Evolutionary conservation across 2,797 vertebrate genomes (phyloP), one percentile per base, ranked within the genome.

Genomic region (Trachops cirrhosus): DNA sequence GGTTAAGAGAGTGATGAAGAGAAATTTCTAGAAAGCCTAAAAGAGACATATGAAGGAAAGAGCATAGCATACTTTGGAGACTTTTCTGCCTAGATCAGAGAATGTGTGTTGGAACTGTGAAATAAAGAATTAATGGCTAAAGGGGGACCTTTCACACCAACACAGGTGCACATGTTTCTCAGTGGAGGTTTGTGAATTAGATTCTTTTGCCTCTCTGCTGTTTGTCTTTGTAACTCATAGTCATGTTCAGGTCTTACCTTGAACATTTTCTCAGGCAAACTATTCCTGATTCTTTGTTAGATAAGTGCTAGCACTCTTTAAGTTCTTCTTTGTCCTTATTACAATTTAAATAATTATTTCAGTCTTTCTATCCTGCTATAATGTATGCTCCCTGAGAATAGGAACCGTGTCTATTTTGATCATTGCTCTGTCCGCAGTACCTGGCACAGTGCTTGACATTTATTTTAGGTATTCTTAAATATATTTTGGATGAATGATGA

Each of bases 401-500:
- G 52, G 64, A 93, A 48, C 71, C 5, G 0, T 24, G n/a, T 48
- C 44, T 85, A 15, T 88, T 67, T 83, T 93, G 64, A 39, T 48
- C 29, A 18, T 48, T 68, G 54, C 41, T 74, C 26, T 64, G 6
- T 48, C 14, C 1, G 2, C 14, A 87, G 57, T 19, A 54, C 44
- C 29, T 88, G 39, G 44, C 21, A 62, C 21, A 57, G 50, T 64
- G 22, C 74, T 84, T 54, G 15, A 62, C 39, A 24, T 2, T 46
- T 34, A 74, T 18, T 88, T 84, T 86, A 68, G 18, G 32, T 83
- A 34, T 88, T 84, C 48, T 70, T 79, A 34, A 95, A 32, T 78
- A 50, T 50, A 67, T 89, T 93, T 95, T 77, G 52, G 54, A 70
- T 52, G 57, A 84, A 70, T 48, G 87, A 93, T 85, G 74, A 91